These are phyloP conservation scores for Poecilia gillii DNA, from an alignment of 2,797 vertebrate genomes.

Conservation along the genomic window DNA sequence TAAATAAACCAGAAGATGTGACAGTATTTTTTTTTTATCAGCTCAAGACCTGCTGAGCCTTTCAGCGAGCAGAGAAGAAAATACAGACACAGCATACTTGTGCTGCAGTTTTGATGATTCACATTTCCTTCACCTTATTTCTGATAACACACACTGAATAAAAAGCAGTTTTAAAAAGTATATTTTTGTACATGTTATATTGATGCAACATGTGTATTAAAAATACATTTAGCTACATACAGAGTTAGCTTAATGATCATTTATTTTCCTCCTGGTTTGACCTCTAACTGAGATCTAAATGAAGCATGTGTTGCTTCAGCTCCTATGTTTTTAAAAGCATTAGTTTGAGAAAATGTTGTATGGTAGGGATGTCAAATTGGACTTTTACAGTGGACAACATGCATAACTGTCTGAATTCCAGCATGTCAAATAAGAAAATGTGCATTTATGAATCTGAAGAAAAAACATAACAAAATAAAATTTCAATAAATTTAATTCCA, in stretches of 20 bases:
- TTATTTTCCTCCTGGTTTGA: slow-evolving; percentile 10
- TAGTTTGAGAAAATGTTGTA: not conserved
- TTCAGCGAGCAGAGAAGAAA: slow-evolving; percentile 20
- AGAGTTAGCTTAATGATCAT: not conserved
- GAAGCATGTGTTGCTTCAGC: not conserved
- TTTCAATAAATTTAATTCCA: not conserved
- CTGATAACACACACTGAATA: not conserved
- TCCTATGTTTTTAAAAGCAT: not conserved
- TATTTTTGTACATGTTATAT: not conserved
- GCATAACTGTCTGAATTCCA: not conserved
- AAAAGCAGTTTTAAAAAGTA: not conserved
- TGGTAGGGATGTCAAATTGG: not conserved
- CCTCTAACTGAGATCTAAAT: not conserved
- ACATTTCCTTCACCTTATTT: not conserved
- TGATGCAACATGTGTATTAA: not conserved
- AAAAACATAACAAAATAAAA: not conserved
- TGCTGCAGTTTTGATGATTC: slow-evolving; percentile 6
- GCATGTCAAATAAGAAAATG: not conserved
- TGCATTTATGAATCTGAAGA: not conserved
- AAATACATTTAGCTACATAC: not conserved
- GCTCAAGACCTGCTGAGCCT: slow-evolving; percentile 17
- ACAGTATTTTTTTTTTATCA: slow-evolving; percentile 31
- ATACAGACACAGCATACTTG: not conserved
- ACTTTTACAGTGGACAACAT: not conserved
- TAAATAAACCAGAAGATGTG: slow-evolving; percentile 41